phyloP scores from a whole-genome alignment of 1,140 invertebrate genomes.

The Bicyclus anynana region DNA sequence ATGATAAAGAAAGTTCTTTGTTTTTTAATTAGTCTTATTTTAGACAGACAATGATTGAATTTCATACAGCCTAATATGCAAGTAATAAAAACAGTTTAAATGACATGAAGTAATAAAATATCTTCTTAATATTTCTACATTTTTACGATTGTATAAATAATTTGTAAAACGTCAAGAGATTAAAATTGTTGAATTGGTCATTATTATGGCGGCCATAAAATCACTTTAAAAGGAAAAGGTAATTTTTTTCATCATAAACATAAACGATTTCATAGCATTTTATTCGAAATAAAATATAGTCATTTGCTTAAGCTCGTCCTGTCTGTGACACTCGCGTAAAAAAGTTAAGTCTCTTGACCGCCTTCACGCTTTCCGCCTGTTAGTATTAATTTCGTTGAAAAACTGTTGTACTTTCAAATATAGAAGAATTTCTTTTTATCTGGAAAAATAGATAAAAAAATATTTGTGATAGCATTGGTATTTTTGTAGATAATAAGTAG shows the following conservation, averaged over 20 bases:
- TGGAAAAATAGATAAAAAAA: no score
- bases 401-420: no score
- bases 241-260: conserved; percentile 24
- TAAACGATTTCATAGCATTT: conserved; percentile 40
- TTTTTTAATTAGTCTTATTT: neutral
- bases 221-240: conserved; percentile 22
- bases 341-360: conserved; percentile 49
- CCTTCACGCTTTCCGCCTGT: conserved; percentile 54
- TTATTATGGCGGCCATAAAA: conserved; percentile 17
- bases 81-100: conserved; percentile 8
- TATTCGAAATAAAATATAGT: conserved; percentile 43
- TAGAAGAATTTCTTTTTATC: no score
- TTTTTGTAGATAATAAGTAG: no score
- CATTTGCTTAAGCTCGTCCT: conserved; percentile 43
- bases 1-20: conserved; percentile 12
- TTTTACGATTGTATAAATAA: conserved; percentile 21
- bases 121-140: conserved; percentile 2
- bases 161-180: conserved; percentile 24
- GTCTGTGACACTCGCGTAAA: conserved; percentile 47
- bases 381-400: conserved; percentile 42
- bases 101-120: conserved; percentile 13
- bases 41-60: no score
- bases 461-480: no score
- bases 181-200: conserved; percentile 15
- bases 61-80: neutral